phyloP scores from a whole-genome alignment of 2,797 vertebrate species.

The Rhynchonycteris naso region DNA sequence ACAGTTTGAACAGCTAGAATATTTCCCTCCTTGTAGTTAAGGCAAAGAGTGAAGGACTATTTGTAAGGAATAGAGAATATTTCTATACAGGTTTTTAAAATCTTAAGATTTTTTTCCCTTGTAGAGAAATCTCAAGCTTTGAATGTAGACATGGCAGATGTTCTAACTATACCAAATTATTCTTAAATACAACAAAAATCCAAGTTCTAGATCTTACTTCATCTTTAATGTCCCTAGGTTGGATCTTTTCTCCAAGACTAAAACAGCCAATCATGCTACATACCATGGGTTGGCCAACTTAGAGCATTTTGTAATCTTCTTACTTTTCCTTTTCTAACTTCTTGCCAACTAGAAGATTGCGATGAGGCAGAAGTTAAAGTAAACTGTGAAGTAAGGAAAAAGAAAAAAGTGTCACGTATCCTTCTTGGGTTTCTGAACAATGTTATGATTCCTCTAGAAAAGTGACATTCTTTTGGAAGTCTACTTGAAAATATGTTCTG shows the following conservation, averaged over 20 bases:
- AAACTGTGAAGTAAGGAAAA: slow-evolving; percentile 46
- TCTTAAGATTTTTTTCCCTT: not conserved
- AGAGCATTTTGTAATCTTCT: slow-evolving; percentile 47
- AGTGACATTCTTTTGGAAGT: slow-evolving; percentile 38
- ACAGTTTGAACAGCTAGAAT: not conserved
- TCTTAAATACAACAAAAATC: slow-evolving; percentile 46
- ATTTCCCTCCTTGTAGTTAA: not conserved
- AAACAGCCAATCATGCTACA: slow-evolving; percentile 38
- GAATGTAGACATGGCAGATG: not conserved
- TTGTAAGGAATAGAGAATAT: not conserved
- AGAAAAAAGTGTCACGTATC: slow-evolving; percentile 23
- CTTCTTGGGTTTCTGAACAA: slow-evolving; percentile 22
- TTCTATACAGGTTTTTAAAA: slow-evolving; percentile 14
- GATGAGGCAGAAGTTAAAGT: slow-evolving; percentile 32
- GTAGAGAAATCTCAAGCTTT: slow-evolving; percentile 20
- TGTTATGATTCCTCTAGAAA: not conserved
- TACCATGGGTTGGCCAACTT: slow-evolving; percentile 53
- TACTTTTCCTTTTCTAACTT: slow-evolving; percentile 36
- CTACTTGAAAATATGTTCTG: not conserved
- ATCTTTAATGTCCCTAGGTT: slow-evolving; percentile 19
- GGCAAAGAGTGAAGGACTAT: not conserved
- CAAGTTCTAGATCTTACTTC: slow-evolving; percentile 38
- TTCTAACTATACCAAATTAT: slow-evolving; percentile 51
- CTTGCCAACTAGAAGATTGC: not conserved
- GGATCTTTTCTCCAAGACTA: slow-evolving; percentile 36